Conservation (phyloP, 2,113 vertebrate species). For the Vimba vimba region DNA sequence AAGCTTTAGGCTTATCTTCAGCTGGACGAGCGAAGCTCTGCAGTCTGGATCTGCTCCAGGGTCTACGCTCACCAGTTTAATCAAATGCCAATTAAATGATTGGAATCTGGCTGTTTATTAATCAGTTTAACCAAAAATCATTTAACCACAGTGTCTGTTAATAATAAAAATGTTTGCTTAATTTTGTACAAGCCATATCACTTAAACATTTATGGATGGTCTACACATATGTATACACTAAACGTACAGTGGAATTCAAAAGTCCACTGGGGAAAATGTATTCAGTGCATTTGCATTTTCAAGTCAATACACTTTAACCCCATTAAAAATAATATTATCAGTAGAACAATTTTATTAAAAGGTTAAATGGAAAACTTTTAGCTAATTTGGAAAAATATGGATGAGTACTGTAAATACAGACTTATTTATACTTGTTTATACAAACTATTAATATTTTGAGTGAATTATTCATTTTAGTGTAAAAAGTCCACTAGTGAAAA, state of each 20-base stretch:
- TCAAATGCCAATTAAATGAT: constrained; percentile 46
- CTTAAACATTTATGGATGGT: neutral
- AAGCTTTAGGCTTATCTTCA: constrained; percentile 41
- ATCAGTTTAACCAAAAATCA: constrained; percentile 18
- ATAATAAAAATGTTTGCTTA: neutral
- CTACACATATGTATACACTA: neutral
- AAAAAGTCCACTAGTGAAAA: neutral
- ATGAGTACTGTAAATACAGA: neutral
- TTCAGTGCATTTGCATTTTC: too few relatives aligned
- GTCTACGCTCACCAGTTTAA: constrained; percentile 16
- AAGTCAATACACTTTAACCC: too few relatives aligned
- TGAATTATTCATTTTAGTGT: neutral
- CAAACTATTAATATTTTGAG: neutral
- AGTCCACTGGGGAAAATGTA: too few relatives aligned
- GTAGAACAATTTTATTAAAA: too few relatives aligned
- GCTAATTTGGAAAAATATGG: neutral
- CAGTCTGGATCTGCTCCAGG: constrained; percentile 40
- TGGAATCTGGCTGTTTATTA: constrained; percentile 35
- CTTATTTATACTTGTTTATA: neutral
- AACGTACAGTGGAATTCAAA: too few relatives aligned
- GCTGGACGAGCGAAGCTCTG: constrained; percentile 40
- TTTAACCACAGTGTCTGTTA: neutral
- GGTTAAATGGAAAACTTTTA: too few relatives aligned
- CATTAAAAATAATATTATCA: too few relatives aligned
- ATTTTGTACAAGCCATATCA: neutral